Conservation (phyloP, 2,113 vertebrate genomes). For the Nestor notabilis region DNA sequence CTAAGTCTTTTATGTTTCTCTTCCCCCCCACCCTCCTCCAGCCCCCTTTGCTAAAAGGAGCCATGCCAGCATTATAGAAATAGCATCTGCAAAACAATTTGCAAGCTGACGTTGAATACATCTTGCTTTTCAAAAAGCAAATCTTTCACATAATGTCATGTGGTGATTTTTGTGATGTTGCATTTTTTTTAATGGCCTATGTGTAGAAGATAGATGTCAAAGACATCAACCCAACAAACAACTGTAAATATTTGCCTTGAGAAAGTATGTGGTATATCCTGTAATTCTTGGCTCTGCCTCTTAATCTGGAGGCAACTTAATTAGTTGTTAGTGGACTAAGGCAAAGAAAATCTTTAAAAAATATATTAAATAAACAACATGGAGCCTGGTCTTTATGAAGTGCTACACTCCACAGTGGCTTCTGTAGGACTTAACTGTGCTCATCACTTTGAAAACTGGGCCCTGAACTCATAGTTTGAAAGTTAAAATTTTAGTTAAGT, state of each 20-base stretch:
- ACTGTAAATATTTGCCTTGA: slow-evolving; percentile 42
- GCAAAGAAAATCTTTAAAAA: slow-evolving; percentile 42
- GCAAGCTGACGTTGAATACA: background rate
- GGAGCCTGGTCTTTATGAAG: slow-evolving; percentile 32
- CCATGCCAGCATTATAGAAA: slow-evolving; percentile 59
- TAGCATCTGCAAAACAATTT: slow-evolving; percentile 59
- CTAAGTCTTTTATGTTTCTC: slow-evolving; percentile 62
- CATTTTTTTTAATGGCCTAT: background rate
- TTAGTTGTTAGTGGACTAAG: slow-evolving; percentile 70
- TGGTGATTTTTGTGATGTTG: slow-evolving; percentile 34
- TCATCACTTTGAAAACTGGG: background rate
- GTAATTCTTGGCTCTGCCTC: background rate
- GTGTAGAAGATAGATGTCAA: slow-evolving; percentile 14
- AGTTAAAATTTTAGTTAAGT: background rate
- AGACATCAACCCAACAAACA: background rate
- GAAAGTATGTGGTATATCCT: slow-evolving; percentile 62
- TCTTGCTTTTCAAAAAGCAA: slow-evolving; percentile 47
- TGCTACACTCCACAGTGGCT: background rate
- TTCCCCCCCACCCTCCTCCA: background rate
- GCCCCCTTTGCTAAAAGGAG: slow-evolving; percentile 25
- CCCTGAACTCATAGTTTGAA: background rate
- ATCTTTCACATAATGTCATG: slow-evolving; percentile 35
- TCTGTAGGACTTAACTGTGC: background rate
- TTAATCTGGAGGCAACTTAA: slow-evolving; percentile 54
- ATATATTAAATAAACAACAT: slow-evolving; percentile 44